These are phyloP conservation scores for Eupeodes corollae DNA, from an alignment of 1,140 invertebrate species.

Conservation along the genomic window DNA sequence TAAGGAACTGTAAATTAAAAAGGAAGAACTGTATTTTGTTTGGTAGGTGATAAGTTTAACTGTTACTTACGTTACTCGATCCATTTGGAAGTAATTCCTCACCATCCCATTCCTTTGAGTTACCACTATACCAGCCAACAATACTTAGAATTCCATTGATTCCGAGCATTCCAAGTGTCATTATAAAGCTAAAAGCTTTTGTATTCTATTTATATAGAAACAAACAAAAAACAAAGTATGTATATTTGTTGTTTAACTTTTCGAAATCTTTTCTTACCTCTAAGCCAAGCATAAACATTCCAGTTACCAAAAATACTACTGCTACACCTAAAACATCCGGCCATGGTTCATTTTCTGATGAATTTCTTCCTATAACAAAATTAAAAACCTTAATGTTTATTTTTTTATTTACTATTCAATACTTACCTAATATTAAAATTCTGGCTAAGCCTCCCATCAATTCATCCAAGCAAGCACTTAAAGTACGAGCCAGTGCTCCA, in stretches of 20 bases:
- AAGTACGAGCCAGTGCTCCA: constrained; percentile 47
- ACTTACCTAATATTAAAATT: constrained; percentile 26
- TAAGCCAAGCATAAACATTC: constrained; percentile 56
- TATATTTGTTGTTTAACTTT: not conserved
- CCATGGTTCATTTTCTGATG: constrained; percentile 49
- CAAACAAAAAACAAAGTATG: not conserved
- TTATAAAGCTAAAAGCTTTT: constrained; percentile 31
- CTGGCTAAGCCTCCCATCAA: constrained; percentile 49
- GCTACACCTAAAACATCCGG: constrained; percentile 56
- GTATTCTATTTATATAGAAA: constrained; percentile 20
- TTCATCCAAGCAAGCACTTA: constrained; percentile 52
- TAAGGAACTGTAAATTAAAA: constrained; percentile 15
- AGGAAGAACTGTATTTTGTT: not conserved
- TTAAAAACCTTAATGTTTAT: not conserved
- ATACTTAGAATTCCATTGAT: constrained; percentile 25
- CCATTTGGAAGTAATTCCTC: constrained; percentile 31
- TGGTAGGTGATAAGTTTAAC: not conserved
- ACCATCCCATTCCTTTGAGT: constrained; percentile 23
- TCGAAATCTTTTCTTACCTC: constrained; percentile 40
- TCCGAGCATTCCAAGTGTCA: constrained; percentile 30
- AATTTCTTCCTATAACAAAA: constrained; percentile 36
- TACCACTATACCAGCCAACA: constrained; percentile 28
- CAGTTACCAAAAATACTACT: constrained; percentile 50
- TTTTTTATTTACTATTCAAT: not conserved
- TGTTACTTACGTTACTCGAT: constrained; percentile 31